Evolutionary conservation across 2,797 vertebrate genomes (phyloP).

Genomic region (Mus spretus): DNA sequence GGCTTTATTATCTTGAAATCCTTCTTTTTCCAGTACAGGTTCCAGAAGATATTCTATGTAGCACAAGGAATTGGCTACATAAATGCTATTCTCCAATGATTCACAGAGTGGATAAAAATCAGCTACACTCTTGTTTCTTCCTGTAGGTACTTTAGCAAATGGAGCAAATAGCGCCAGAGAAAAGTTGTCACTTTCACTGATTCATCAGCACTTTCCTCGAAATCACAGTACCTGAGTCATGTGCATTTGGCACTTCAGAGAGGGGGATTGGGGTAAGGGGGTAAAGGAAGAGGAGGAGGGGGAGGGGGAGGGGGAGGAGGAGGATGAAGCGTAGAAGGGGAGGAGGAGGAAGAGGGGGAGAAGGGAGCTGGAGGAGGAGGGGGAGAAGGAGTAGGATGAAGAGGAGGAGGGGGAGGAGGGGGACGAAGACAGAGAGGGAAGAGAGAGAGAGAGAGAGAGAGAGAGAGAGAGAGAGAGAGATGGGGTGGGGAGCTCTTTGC

Average conservation of each 20-base stretch:
- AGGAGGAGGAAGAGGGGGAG: no score
- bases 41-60: constrained; percentile 19
- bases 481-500: constrained; percentile 90
- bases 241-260: constrained; percentile 91
- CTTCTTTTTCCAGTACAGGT: neutral
- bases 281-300: no score
- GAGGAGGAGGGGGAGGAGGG: constrained; percentile 45
- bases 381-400: no score
- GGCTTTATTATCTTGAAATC: constrained; percentile 16
- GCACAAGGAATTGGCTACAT: constrained; percentile 29
- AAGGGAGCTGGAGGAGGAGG: no score
- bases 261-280: constrained; percentile 84
- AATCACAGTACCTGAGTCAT: constrained; percentile 91
- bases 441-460: constrained; percentile 86
- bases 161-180: constrained; percentile 83
- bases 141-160: constrained; percentile 73
- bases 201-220: constrained; percentile 82
- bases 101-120: constrained; percentile 71
- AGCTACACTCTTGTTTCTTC: constrained; percentile 60
- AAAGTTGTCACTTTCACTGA: constrained; percentile 86
- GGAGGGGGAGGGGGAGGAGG: constrained; percentile 73
- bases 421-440: neutral
- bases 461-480: constrained; percentile 80
- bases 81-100: neutral
- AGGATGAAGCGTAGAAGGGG: no score